These are phyloP conservation scores for Erpobdella octoculata DNA, from an alignment of 2,888 invertebrate species.

Conservation along the genomic window DNA sequence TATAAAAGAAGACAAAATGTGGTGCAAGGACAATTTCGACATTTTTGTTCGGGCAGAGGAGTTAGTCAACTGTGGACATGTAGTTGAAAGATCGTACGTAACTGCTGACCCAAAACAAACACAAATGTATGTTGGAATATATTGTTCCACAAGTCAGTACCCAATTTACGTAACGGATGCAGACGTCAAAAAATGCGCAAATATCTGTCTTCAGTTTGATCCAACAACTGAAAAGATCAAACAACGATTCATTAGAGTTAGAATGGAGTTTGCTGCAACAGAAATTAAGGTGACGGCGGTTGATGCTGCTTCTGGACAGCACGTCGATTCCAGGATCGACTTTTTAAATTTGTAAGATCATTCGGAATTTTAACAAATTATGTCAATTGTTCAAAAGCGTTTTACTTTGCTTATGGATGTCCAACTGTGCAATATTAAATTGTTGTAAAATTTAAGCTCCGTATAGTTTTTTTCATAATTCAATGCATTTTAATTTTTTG, in stretches of 20 bases:
- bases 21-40: constrained; percentile 29
- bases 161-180: constrained; percentile 56
- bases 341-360: constrained; percentile 23
- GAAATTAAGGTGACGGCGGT: constrained; percentile 28
- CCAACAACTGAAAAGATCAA: constrained; percentile 21
- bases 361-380: too few relatives aligned
- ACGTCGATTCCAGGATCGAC: constrained; percentile 28
- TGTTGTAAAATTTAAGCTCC: too few relatives aligned
- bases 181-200: constrained; percentile 56
- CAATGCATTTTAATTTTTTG: too few relatives aligned
- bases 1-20: constrained; percentile 15
- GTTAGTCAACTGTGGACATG: constrained; percentile 15
- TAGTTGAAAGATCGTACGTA: constrained; percentile 26
- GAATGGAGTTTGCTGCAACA: constrained; percentile 28
- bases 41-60: constrained; percentile 24
- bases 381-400: too few relatives aligned
- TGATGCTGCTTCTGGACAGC: constrained; percentile 15
- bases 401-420: too few relatives aligned
- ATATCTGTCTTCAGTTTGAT: constrained; percentile 53
- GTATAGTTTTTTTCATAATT: neutral
- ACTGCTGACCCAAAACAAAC: constrained; percentile 56
- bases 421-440: too few relatives aligned
- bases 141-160: constrained; percentile 53
- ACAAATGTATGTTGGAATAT: constrained; percentile 56
- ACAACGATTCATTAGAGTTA: constrained; percentile 7